Percentiles rank a stretch among this genome's conserved stretches.
phyloP scores from a whole-genome alignment of 2,797 vertebrate genomes.

The Hirundo rustica region DNA sequence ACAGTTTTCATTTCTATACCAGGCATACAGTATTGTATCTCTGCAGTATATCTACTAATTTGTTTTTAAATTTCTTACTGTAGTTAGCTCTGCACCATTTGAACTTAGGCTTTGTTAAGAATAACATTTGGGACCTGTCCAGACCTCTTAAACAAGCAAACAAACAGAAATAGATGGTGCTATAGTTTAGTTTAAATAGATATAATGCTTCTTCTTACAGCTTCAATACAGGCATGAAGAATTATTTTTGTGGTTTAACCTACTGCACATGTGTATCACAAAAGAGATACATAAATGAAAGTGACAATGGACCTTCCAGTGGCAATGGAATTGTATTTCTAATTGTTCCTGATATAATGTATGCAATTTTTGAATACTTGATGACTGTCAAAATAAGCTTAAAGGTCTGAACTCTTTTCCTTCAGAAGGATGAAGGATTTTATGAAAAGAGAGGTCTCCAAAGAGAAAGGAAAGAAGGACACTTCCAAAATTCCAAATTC shows the following conservation, averaged over 20 bases:
- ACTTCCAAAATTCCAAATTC: background rate
- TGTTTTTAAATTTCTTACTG: background rate
- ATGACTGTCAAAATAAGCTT: background rate
- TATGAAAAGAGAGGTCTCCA: background rate
- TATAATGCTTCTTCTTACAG: background rate
- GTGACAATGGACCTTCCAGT: background rate
- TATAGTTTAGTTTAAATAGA: background rate
- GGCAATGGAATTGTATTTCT: background rate
- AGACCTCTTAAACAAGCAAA: background rate
- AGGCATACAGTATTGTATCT: background rate
- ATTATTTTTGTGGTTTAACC: background rate
- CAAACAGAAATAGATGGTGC: background rate
- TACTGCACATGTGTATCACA: background rate
- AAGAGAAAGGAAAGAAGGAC: background rate
- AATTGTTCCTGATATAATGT: background rate
- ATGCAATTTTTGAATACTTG: background rate
- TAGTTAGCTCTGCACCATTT: background rate
- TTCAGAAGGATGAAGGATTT: background rate
- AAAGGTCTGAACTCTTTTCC: background rate
- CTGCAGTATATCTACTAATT: background rate
- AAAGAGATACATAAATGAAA: background rate
- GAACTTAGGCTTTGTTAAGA: background rate
- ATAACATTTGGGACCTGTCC: background rate
- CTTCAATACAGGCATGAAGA: background rate
- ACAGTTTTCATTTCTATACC: background rate